phyloP scores from a whole-genome alignment of 2,113 vertebrate genomes.

The Eubucco bourcierii region DNA sequence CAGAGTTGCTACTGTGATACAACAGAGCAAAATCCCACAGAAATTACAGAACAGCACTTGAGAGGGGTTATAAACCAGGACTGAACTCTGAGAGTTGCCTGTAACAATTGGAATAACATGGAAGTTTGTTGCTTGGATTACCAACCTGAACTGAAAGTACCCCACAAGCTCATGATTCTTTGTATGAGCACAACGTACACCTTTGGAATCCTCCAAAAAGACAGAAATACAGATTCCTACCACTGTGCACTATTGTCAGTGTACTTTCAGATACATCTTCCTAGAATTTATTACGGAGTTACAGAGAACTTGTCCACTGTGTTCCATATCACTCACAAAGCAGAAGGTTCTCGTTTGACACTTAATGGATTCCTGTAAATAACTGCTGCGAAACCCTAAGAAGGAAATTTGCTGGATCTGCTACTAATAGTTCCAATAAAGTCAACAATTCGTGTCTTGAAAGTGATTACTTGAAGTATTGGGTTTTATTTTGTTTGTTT shows the following conservation, averaged over 20 bases:
- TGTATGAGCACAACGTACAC: fast-evolving
- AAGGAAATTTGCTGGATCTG: not conserved
- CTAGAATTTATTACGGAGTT: not conserved
- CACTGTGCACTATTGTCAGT: not conserved
- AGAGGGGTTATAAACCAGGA: not conserved
- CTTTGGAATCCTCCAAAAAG: not conserved
- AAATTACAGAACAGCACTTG: not conserved
- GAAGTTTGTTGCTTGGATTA: not conserved
- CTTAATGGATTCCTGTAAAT: not conserved
- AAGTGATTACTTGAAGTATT: not conserved
- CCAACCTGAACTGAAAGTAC: not conserved
- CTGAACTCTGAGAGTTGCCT: not conserved
- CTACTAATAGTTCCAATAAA: not conserved
- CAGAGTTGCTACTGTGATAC: fast-evolving
- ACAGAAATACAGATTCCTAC: not conserved
- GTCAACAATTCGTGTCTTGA: not conserved
- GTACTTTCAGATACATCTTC: not conserved
- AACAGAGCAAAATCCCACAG: not conserved
- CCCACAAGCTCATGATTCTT: not conserved
- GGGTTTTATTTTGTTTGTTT: not conserved
- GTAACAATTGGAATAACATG: not conserved
- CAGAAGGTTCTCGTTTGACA: not conserved
- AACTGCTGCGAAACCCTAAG: not conserved
- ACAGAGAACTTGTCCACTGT: not conserved
- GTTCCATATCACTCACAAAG: not conserved